Evolutionary conservation across 2,113 vertebrate species (phyloP), one percentile per base, ranked within the genome.

Genomic region (Lethenteron camtschaticum): DNA sequence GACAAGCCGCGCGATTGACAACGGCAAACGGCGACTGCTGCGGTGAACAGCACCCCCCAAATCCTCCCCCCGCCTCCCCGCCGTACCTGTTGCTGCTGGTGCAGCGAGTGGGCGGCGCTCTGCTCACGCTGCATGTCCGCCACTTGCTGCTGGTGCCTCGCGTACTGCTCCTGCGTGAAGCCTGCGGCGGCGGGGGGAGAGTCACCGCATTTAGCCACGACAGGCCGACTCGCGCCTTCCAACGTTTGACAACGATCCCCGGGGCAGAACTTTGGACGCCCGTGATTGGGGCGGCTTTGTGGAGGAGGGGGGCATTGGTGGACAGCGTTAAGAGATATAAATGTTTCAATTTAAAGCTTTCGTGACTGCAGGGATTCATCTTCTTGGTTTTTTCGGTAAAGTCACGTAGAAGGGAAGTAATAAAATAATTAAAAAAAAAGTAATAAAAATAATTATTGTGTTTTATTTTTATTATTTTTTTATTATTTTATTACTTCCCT

Each of bases 131-230:
- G 86, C 89, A 90, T 94, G 75, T 89, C 86, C 72, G 81, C 85
- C 73, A 94, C 74, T 76, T 92, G 87, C 80, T 90, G 87, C 73
- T 88, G 87, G 76, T 92, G 88, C 58, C 82, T 85, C 77, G 88
- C 84, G 77, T 85, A 92, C 57, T 95, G 87, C 73, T 95, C 87
- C 76, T 92, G 87, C 55, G 89, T 95, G 79, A 90, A 88, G n/a
- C 84, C 86, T 74, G 84, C 89, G 70, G 84, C 82, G 81, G 55
- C 0, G 57, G 9, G 58, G 58, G 57, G 5, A 71, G 41, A 3
- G 41, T 41, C 41, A 41, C 41, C 41, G 41, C 41, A 41, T 41
- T 41, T 41, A 7, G 41, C 6, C 41, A 58, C 41, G 60, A 66
- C 18, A 66, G 14, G 14, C 14, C 14, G 18, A 66, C 14, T n/a